Conservation (phyloP, 2,113 vertebrate genomes). For the Heterotilapia buettikoferi region DNA sequence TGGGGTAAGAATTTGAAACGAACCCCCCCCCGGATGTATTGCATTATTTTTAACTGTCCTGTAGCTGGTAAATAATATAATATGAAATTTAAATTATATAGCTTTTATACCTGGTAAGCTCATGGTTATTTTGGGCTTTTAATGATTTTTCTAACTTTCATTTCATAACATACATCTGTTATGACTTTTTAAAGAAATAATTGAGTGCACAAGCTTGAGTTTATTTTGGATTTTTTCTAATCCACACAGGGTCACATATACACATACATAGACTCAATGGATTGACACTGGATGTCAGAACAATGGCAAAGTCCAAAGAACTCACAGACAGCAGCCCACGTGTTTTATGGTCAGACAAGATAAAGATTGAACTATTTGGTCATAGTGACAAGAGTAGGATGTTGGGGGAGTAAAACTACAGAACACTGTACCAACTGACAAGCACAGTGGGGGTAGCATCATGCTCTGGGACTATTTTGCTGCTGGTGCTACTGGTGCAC, state of each 20-base stretch:
- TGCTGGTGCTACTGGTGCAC: accelerated
- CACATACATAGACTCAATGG: not conserved
- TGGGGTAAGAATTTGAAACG: not conserved
- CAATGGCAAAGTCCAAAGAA: not conserved
- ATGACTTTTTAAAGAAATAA: not conserved
- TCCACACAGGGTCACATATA: not conserved
- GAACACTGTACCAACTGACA: not conserved
- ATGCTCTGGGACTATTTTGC: not conserved
- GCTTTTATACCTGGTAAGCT: not conserved
- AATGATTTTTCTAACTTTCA: not conserved
- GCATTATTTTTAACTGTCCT: not conserved
- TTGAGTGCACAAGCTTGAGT: not conserved
- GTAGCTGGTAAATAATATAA: not conserved
- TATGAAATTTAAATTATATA: not conserved
- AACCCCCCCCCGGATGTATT: accelerated
- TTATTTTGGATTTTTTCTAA: accelerated
- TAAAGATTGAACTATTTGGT: not conserved
- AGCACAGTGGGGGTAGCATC: not conserved
- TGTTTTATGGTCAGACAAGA: not conserved
- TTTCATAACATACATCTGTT: not conserved
- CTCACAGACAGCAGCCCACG: accelerated
- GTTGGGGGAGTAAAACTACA: not conserved
- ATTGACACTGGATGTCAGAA: not conserved
- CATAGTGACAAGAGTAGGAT: not conserved
- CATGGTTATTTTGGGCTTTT: not conserved